Evolutionary conservation across 2,113 vertebrate genomes (phyloP).

Genomic region (Pangasianodon gigas): DNA sequence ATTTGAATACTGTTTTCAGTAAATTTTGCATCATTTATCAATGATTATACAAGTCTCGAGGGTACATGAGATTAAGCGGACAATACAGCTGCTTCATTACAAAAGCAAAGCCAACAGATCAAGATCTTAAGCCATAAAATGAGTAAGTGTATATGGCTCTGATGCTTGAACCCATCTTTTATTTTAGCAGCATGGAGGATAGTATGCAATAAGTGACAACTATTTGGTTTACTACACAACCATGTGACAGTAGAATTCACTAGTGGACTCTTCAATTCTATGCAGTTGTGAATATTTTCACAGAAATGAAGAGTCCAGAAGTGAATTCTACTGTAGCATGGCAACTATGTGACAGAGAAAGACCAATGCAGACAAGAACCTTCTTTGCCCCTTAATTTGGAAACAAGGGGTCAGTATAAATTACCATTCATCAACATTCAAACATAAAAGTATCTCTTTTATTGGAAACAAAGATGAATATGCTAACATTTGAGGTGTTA

Average conservation of each 20-base stretch:
- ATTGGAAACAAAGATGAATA: not conserved
- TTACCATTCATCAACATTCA: not conserved
- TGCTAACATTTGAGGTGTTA: not conserved
- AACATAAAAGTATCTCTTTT: not conserved
- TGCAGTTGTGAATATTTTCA: not conserved
- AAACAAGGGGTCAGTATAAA: not conserved
- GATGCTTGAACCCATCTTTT: not conserved
- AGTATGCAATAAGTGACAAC: not conserved
- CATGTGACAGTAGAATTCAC: not conserved
- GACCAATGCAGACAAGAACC: not conserved
- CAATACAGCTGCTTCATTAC: not conserved
- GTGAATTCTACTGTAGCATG: not conserved
- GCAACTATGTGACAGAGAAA: not conserved
- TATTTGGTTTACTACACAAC: not conserved
- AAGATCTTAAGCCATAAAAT: not conserved
- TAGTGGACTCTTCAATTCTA: not conserved
- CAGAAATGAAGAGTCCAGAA: too few relatives aligned
- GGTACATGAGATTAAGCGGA: not conserved
- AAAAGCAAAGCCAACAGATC: not conserved
- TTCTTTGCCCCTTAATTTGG: not conserved
- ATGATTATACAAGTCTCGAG: not conserved
- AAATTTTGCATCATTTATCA: not conserved
- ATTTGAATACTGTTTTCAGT: not conserved
- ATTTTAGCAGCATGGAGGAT: not conserved
- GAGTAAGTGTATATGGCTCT: not conserved